Base-by-base conservation (phyloP, 2,888 invertebrate species). In the Dendrolimus pini region DNA sequence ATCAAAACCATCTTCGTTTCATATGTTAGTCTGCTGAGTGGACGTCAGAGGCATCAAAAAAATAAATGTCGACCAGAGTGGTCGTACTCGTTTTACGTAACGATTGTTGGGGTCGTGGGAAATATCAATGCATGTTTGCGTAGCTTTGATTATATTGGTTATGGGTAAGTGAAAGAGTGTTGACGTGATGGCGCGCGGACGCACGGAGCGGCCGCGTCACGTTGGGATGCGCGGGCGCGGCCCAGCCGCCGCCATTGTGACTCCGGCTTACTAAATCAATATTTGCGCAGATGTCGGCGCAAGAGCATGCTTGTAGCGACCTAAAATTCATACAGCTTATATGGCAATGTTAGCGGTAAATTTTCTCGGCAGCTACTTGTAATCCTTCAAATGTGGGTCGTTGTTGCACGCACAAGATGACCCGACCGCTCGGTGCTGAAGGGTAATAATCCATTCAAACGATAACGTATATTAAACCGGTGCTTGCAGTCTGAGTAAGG, bases 241-340 rank as follows among this genome's bases (percentile, higher is more conserved):
- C 70, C 67, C 70, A 68, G 71, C 71, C 70, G 75, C 78, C 78
- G 78, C 78, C 77, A 85, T 86, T 84, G 83, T 83, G 75, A 71
- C 82, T 82, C 78, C 85, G 77, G 81, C 88, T 87, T 88, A 90
- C 89, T 87, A 89, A 89, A 89, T 89, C 89, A 90, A 90, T 90
- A 90, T 90, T 90, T 89, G 89, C 88, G 81, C 89, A 90, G 89
- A 88, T 89, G 89, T 87, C 85, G 87, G 85, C 82, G 80, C 82
- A 87, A 89, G 88, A 90, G 85, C 88, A 88, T 83, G 84, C 87
- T 86, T 85, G 83, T 82, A 80, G 82, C 85, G 90, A 90, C 90
- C 90, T 89, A 89, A 90, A 89, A 89, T 87, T 88, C 89, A 87
- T 87, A 87, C 86, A 83, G 85, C 88, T 88, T 89, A 89, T 90